Base-by-base conservation (phyloP, 2,888 invertebrate species). In the Abrostola triplasia region DNA sequence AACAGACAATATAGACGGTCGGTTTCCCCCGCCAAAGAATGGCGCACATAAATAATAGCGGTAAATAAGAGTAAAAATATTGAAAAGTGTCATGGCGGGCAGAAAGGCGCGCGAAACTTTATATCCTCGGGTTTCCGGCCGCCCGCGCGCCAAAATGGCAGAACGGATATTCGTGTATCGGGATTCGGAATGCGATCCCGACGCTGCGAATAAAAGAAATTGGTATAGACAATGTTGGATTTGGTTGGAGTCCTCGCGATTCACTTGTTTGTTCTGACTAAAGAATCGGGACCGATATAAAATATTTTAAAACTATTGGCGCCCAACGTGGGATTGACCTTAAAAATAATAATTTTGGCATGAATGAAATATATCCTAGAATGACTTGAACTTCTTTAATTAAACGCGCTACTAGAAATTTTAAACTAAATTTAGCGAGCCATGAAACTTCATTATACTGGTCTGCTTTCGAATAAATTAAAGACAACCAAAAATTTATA, bases 11-110 rank as follows among this genome's bases (percentile, higher is more conserved):
- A 88, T 86, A 88, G 86, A 83, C 86, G 83, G 82, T 82, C 79
- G 80, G 88, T 86, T 89, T 89, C 86, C 88, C 86, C 78, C 76
- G 67, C 74, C 85, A 77, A 92, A 92, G 92, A 92, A 93, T 90
- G 84, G 85, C 77, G 77, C 84, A 88, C 92, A 94, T 93, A 94
- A 93, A 94, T 94, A 94, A 94, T 91, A 82, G 88, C 92, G 87
- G 91, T 94, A 94, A 94, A 94, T 94, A 94, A 94, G 90, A 91
- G 91, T 92, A 92, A 94, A 81, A 93, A 94, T 94, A 94, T 94
- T 91, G 94, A 90, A 92, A 93, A 94, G 84, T 92, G 94, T 94
- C 94, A 92, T 88, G 89, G 91, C 89, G 90, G 88, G 88, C 83
- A 91, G 91, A 92, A 91, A 91, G 88, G 90, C 90, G 90, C 89